Evolutionary conservation across 2,113 vertebrate species (phyloP), one percentile per base, ranked within the genome.

Genomic region (Periophthalmus modestus): DNA sequence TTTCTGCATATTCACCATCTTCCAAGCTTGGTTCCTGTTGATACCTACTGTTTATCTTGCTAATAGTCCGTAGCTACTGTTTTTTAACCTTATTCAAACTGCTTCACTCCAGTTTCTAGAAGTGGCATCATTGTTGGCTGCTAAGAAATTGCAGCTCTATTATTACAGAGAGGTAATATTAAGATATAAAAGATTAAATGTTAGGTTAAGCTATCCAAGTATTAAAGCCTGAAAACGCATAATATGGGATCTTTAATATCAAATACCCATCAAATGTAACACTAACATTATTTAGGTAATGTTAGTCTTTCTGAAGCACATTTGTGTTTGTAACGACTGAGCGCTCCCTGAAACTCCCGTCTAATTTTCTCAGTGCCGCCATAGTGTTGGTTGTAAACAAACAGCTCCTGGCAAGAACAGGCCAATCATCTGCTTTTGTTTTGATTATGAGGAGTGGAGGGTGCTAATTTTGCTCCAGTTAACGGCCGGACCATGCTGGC

Each of bases 401-500:
- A 21, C 66, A 67, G 66, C 66, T 67, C 19, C 12, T 68, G 62
- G 52, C 68, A 59, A 21, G 34, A 21, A 65, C 66, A 19, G 13
- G 39, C 59, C 72, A 23, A 18, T 24, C 48, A 59, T 68, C 58
- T 65, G 61, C 55, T 15, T 11, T 47, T 67, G 46, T 67, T 67
- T 48, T 48, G 66, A 67, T 48, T 43, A 13, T 23, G 39, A 67
- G 12, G 21, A 24, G 21, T 43, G 6, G 5, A 16, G 43, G 66
- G 39, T 9, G 66, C 13, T 67, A 47, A 47, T 67, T 67, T 21
- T 67, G 65, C 43, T 48, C 43, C 43, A 21, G 69, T 71, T 52
- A 28, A 0, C 16, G 57, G 4, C 0, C 7, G 10, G 23, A 0
- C 7, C 18, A 15, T 6, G 46, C 67, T 13, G 23, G 13, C 1